phyloP scores from a whole-genome alignment of 2,113 vertebrate species.

The Hucho hucho region DNA sequence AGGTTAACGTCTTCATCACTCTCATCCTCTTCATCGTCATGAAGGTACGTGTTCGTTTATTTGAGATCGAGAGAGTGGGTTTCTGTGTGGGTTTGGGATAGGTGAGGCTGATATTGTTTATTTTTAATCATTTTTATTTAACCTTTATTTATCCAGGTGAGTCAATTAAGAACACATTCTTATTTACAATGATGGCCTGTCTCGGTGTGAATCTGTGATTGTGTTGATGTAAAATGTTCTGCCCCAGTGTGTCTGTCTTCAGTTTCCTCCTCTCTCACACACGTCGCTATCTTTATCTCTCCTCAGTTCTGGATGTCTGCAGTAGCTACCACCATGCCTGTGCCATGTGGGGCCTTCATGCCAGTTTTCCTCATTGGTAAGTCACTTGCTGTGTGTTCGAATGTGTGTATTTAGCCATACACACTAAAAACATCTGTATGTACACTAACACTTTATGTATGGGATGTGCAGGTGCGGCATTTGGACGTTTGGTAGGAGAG shows the following conservation, averaged over 20 bases:
- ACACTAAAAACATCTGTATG: no score
- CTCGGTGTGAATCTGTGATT: neutral
- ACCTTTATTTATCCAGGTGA: no score
- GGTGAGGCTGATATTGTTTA: neutral
- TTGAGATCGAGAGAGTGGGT: neutral
- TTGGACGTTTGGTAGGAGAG: conserved; percentile 93
- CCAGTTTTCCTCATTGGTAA: conserved; percentile 97
- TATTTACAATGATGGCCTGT: no score
- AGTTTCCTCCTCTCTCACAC: neutral
- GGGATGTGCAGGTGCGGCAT: conserved; percentile 84
- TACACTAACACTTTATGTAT: neutral
- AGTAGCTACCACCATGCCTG: conserved; percentile 96
- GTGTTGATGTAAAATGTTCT: neutral
- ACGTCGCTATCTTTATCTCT: neutral
- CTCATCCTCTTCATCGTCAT: conserved; percentile 95
- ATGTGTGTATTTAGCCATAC: neutral
- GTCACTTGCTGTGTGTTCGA: conserved; percentile 22
- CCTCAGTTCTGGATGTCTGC: conserved; percentile 98
- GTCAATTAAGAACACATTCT: no score
- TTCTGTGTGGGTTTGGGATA: neutral
- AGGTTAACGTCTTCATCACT: conserved; percentile 91
- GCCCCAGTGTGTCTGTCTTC: neutral
- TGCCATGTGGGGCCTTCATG: conserved; percentile 98
- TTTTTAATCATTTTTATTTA: no score
- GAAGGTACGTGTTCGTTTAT: conserved; percentile 79